phyloP scores from a whole-genome alignment of 2,888 invertebrate species.

The Zhengitettix transpicula region DNA sequence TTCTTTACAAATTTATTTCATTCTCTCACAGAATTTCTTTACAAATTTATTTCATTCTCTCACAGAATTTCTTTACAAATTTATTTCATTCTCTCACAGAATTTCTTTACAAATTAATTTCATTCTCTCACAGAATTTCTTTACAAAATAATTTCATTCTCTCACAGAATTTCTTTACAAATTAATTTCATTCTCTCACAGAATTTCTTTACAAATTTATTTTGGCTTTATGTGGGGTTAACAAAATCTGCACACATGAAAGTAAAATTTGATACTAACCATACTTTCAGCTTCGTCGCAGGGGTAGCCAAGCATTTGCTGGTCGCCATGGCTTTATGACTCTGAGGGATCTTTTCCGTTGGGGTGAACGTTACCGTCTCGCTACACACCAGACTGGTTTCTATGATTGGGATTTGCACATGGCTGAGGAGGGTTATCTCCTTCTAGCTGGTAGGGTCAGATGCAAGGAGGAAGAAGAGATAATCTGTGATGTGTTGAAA shows the following conservation, averaged over 20 bases:
- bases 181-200: no score
- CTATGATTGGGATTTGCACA: slow-evolving; percentile 93
- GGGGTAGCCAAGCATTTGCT: slow-evolving; percentile 75
- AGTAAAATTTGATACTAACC: not conserved
- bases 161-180: no score
- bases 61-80: no score
- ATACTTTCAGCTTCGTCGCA: slow-evolving; percentile 38
- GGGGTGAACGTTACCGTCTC: slow-evolving; percentile 85
- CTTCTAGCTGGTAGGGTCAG: slow-evolving; percentile 87
- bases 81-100: no score
- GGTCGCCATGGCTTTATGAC: slow-evolving; percentile 88
- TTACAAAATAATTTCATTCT: no score
- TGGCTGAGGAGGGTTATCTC: slow-evolving; percentile 87
- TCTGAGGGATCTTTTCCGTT: slow-evolving; percentile 83
- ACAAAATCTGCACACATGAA: not conserved
- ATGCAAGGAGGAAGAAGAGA: slow-evolving; percentile 58
- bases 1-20: no score
- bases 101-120: no score
- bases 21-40: no score
- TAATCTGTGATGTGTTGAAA: slow-evolving; percentile 63
- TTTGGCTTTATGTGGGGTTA: no score
- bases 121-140: no score
- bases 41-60: no score
- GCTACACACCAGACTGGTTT: slow-evolving; percentile 45
- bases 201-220: no score